Conservation (phyloP, 1,140 invertebrate genomes). For the Pectinophora gossypiella region DNA sequence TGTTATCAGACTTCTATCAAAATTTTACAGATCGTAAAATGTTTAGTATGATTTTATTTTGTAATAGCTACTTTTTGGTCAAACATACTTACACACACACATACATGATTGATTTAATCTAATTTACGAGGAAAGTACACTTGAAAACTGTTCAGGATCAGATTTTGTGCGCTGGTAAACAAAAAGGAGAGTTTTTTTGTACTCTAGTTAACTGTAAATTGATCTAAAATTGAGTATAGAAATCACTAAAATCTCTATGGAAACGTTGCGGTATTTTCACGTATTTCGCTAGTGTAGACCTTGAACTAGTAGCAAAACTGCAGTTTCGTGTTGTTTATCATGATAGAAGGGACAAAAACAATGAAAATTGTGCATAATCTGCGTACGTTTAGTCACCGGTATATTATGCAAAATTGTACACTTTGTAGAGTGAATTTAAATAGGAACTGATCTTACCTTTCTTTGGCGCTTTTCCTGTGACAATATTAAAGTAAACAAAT, state of each 20-base stretch:
- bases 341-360: neutral
- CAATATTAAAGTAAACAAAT: constrained; percentile 14
- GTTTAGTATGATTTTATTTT: no score
- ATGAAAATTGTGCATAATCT: neutral
- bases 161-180: neutral
- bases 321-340: neutral
- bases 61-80: no score
- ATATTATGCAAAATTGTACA: neutral
- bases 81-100: neutral
- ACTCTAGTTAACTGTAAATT: neutral
- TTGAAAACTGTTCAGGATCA: neutral
- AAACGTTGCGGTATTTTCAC: neutral
- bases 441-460: neutral
- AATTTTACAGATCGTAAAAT: no score
- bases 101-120: neutral
- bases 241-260: neutral
- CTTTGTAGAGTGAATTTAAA: neutral
- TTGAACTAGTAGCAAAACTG: neutral
- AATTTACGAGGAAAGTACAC: neutral
- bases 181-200: neutral
- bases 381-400: neutral
- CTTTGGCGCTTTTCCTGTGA: neutral
- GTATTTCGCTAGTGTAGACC: neutral
- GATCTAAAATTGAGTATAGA: neutral
- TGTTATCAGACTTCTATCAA: no score